Evolutionary conservation across 2,113 vertebrate genomes (phyloP).

Genomic region (Nycticorax nycticorax): DNA sequence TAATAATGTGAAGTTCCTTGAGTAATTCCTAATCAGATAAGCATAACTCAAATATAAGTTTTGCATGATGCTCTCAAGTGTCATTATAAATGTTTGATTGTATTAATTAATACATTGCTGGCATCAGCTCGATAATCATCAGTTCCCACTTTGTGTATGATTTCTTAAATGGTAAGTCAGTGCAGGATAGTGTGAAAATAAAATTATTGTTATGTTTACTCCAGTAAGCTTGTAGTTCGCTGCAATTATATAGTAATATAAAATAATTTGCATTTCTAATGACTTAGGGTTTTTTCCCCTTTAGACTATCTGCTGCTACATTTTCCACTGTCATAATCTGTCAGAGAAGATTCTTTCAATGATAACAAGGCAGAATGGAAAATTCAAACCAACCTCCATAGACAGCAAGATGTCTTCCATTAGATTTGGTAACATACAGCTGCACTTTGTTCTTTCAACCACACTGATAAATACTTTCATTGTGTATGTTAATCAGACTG

Average conservation of each 20-base stretch:
- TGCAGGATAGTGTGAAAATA: neutral
- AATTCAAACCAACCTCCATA: neutral
- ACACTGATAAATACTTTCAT: slow-evolving; percentile 17
- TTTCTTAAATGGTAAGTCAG: neutral
- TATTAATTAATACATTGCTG: slow-evolving; percentile 37
- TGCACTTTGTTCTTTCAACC: neutral
- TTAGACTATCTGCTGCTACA: neutral
- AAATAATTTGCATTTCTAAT: neutral
- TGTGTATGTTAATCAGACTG: slow-evolving; percentile 6
- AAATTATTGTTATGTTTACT: slow-evolving; percentile 4
- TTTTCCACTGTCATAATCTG: neutral
- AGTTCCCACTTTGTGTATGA: neutral
- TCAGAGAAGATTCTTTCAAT: neutral
- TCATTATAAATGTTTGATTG: slow-evolving; percentile 16
- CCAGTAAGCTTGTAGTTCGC: neutral
- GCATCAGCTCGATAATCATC: neutral
- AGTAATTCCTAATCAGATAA: slow-evolving; percentile 10
- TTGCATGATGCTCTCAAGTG: slow-evolving; percentile 18
- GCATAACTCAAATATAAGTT: slow-evolving; percentile 28
- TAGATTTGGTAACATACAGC: neutral
- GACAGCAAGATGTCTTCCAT: neutral
- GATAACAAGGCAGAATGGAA: neutral
- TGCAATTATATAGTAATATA: neutral
- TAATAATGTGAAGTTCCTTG: neutral
- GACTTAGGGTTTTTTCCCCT: neutral